phyloP scores from a whole-genome alignment of 2,113 vertebrate species.

The Leptodactylus fuscus region DNA sequence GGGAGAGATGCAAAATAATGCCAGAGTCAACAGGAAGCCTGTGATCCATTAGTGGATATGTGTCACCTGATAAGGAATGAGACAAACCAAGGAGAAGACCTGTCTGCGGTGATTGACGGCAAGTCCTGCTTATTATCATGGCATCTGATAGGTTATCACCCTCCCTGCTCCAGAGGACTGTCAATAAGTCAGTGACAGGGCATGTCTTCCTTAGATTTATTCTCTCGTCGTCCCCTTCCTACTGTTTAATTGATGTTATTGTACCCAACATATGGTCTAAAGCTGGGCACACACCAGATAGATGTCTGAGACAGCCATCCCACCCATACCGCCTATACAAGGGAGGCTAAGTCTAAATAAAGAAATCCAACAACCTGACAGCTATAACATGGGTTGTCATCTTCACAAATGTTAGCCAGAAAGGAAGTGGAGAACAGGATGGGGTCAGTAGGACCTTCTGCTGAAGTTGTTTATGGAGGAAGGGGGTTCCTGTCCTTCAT shows the following conservation, averaged over 20 bases:
- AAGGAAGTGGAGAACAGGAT: too few species aligned
- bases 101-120: conserved; percentile 38
- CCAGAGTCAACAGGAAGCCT: conserved; percentile 48
- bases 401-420: too few species aligned
- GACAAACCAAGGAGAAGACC: conserved; percentile 43
- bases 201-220: background rate
- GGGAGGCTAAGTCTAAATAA: too few species aligned
- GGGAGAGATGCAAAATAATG: conserved; percentile 37
- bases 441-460: too few species aligned
- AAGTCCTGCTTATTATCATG: conserved; percentile 35
- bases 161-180: background rate
- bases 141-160: conserved; percentile 35
- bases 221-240: too few species aligned
- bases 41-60: conserved; percentile 44
- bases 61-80: conserved; percentile 47
- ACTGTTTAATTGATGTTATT: background rate
- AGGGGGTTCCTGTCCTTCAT: too few species aligned
- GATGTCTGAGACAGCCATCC: too few species aligned
- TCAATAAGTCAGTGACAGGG: conserved; percentile 17
- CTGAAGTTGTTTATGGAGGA: too few species aligned
- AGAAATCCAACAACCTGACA: too few species aligned
- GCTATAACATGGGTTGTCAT: too few species aligned
- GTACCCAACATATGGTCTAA: background rate
- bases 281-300: background rate
- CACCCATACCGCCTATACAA: too few species aligned